These are phyloP conservation scores for Sebastolobus alascanus DNA, from an alignment of 2,797 vertebrate species.

Conservation along the genomic window DNA sequence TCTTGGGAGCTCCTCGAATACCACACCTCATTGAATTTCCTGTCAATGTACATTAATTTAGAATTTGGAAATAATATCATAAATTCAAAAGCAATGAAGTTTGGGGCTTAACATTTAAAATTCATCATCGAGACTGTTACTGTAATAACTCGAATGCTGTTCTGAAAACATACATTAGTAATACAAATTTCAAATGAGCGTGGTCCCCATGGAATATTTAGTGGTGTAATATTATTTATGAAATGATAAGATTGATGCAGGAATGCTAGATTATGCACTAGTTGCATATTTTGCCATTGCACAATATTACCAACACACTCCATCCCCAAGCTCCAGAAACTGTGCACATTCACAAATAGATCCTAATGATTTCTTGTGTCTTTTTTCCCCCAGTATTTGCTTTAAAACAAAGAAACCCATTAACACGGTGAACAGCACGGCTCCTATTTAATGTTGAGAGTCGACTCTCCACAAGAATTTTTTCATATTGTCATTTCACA, in stretches of 20 bases:
- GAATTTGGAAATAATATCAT: not conserved
- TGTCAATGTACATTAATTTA: not conserved
- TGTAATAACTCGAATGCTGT: not conserved
- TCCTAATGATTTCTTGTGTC: slow-evolving; percentile 1
- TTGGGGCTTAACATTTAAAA: not conserved
- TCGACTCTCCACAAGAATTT: slow-evolving; percentile 10
- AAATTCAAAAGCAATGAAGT: not conserved
- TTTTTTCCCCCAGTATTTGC: not conserved
- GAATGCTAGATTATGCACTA: not conserved
- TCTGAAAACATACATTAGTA: slow-evolving; percentile 17
- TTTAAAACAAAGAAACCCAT: not conserved
- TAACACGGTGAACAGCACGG: not conserved
- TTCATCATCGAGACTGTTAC: not conserved
- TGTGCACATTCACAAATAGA: not conserved
- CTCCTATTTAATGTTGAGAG: not conserved
- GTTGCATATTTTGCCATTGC: not conserved
- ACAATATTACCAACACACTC: not conserved
- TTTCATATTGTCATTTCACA: slow-evolving; percentile 17
- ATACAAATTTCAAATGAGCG: not conserved
- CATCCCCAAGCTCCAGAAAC: not conserved
- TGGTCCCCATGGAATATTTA: slow-evolving; percentile 20
- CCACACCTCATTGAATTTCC: not conserved
- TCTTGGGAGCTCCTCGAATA: not conserved
- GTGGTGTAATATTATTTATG: slow-evolving; percentile 23
- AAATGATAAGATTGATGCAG: not conserved